Conservation (phyloP, 2,113 vertebrate genomes). For the Nerophis ophidion region DNA sequence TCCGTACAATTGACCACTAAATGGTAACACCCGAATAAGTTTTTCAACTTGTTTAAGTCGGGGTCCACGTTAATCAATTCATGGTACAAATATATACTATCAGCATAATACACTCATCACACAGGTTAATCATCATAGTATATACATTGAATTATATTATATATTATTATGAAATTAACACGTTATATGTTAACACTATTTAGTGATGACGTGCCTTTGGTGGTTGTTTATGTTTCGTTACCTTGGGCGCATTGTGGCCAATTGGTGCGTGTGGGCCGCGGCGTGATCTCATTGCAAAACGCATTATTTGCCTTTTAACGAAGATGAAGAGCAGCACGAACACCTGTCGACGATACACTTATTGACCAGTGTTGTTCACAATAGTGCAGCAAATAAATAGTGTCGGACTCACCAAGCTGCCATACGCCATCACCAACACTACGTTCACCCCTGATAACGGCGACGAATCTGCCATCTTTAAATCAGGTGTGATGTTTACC, state of each 20-base stretch:
- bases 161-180: no score
- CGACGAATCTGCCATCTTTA: constrained; percentile 56
- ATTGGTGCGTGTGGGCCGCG: constrained; percentile 90
- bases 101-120: no score
- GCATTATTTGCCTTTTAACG: constrained; percentile 97
- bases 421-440: constrained; percentile 93
- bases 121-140: no score
- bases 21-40: no score
- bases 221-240: constrained; percentile 32
- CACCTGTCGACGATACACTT: constrained; percentile 68
- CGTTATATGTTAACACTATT: neutral
- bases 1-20: no score
- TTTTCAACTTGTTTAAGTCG: no score
- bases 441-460: constrained; percentile 87
- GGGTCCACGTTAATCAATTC: no score
- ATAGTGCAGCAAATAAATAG: neutral
- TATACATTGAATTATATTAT: no score
- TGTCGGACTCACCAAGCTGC: constrained; percentile 82
- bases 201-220: no score
- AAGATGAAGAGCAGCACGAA: constrained; percentile 97
- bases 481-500: constrained; percentile 1
- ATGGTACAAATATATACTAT: no score
- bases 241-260: constrained; percentile 95
- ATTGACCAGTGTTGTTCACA: neutral
- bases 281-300: constrained; percentile 95